Conservation (phyloP, 1,140 invertebrate species). For the Panulirus ornatus region DNA sequence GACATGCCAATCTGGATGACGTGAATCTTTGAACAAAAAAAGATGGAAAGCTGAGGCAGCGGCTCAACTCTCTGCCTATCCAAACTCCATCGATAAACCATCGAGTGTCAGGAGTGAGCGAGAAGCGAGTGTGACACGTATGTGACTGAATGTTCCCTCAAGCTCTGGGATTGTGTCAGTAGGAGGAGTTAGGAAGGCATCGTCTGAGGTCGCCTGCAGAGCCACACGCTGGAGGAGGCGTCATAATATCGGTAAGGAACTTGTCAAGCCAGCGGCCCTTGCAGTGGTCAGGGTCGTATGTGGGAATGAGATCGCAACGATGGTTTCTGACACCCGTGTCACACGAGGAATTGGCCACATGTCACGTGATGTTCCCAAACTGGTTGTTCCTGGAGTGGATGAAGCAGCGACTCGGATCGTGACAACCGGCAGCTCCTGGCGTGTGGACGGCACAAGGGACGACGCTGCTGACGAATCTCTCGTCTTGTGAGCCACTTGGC, state of each 20-base stretch:
- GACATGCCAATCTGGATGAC: too few relatives aligned
- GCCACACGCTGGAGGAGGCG: conserved; percentile 33
- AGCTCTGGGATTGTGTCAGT: background rate
- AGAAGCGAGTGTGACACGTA: conserved; percentile 35
- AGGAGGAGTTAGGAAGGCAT: background rate
- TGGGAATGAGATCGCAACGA: conserved; percentile 1
- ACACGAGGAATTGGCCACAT: conserved; percentile 24
- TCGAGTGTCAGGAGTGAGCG: conserved; percentile 44
- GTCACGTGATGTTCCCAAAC: conserved; percentile 24
- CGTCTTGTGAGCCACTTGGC: background rate
- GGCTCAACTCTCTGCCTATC: conserved; percentile 23
- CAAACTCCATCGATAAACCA: conserved; percentile 46
- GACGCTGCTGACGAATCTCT: conserved; percentile 13
- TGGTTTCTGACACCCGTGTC: conserved; percentile 26
- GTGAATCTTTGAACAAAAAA: too few relatives aligned
- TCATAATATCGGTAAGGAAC: conserved; percentile 40
- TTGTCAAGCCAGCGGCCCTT: background rate
- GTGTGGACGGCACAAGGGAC: conserved; percentile 14
- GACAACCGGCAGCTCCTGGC: background rate
- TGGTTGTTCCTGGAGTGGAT: conserved; percentile 24
- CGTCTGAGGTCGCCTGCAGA: conserved; percentile 20
- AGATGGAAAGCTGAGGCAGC: conserved; percentile 51
- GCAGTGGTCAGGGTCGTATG: conserved; percentile 25
- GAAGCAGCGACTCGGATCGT: background rate
- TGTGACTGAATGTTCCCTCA: conserved; percentile 30